Conservation (phyloP, 2,113 vertebrate genomes). For the Pseudonaja textilis region DNA sequence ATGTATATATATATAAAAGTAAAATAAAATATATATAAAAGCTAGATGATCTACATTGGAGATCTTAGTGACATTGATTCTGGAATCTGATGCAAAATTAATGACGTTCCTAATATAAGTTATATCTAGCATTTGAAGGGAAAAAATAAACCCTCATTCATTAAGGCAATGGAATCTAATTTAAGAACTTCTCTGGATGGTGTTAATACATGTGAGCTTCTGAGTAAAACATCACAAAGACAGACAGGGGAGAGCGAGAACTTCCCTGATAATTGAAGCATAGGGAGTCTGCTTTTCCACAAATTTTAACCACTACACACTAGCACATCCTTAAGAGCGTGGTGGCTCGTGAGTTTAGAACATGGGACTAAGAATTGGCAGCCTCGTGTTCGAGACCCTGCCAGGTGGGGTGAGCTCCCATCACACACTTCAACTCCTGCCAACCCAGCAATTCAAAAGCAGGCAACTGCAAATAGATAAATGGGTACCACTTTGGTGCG, state of each 20-base stretch:
- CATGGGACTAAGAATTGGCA: no score
- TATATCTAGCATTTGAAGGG: neutral
- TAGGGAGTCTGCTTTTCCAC: neutral
- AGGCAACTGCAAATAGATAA: no score
- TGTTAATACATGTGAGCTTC: neutral
- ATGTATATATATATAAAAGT: no score
- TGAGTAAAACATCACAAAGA: neutral
- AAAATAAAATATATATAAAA: neutral
- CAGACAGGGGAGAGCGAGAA: neutral
- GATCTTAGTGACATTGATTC: neutral
- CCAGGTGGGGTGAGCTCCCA: no score
- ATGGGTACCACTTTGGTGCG: no score
- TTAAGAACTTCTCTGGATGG: neutral
- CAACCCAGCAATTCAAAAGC: no score
- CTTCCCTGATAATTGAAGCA: neutral
- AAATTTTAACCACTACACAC: neutral
- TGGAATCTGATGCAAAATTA: neutral
- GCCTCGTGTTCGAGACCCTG: accelerated
- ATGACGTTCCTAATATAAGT: neutral
- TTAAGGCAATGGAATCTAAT: neutral
- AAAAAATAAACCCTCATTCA: neutral
- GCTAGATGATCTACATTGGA: neutral
- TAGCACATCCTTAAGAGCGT: neutral
- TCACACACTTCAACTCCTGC: no score
- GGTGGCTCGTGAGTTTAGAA: no score